Evolutionary conservation across 2,797 vertebrate genomes (phyloP), one percentile per base, ranked within the genome.

Genomic region (Cynodonichthys magdalenae): DNA sequence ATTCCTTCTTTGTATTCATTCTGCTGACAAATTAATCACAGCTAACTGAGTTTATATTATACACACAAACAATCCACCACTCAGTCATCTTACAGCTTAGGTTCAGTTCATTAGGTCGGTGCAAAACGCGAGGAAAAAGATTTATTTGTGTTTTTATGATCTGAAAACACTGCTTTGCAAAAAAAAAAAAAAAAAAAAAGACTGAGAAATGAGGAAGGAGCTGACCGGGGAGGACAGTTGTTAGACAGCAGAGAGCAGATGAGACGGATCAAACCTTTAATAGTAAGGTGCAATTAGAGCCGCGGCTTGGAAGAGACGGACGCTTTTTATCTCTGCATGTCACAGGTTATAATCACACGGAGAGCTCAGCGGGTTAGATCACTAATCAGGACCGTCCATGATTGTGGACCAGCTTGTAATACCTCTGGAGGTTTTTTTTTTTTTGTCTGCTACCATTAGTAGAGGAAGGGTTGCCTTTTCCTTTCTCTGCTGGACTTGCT

Each of bases 261-360:
- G 82, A 79, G 75, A 58, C 51, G 12, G 29, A 81, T 81, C 53
- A 49, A 58, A 71, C 56, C 59, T 79, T 80, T 87, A 79, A 85
- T 77, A 44, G 68, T n/a, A 18, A 61, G 51, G 41, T 51, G 71
- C 86, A 85, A 89, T 89, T 85, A 88, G 74, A 72, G 63, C 47
- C 53, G 83, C 75, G 77, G 77, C 80, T 80, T 86, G 72, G 80
- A 74, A 58, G 77, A 72, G 70, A 69, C 52, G 81, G 74, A 72
- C 67, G 45, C 67, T 64, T 74, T 80, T 86, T 85, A 82, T 77
- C 69, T 15, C 24, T 17, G 74, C 71, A 63, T 77, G 83, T 88
- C 56, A n/a, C 60, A 47, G 77, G 70, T 66, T 74, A 69, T 72
- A 77, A 85, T 86, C 78, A 59, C 69, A 67, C 63, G 19, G 4